Conservation (phyloP, 1,140 invertebrate species). For the Vanessa atalanta region DNA sequence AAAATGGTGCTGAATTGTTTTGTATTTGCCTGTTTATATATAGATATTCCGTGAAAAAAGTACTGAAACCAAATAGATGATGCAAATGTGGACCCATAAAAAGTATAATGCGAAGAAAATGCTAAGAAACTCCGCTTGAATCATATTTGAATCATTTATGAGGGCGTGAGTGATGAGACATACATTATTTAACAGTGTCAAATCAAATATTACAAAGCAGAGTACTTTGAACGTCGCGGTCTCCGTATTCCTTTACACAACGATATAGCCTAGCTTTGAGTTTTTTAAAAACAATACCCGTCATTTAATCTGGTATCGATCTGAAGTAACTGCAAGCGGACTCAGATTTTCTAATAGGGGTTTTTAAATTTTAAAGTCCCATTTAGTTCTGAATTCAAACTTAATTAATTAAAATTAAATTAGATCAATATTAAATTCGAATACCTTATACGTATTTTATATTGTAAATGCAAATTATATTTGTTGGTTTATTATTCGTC, state of each 20-base stretch:
- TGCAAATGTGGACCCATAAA: slow-evolving; percentile 6
- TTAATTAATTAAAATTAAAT: no score
- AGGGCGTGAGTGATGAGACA: slow-evolving; percentile 12
- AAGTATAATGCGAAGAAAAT: slow-evolving; percentile 23
- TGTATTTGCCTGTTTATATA: background rate
- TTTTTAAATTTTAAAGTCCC: no score
- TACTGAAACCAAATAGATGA: background rate
- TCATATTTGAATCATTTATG: slow-evolving; percentile 26
- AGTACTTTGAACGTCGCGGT: slow-evolving; percentile 1
- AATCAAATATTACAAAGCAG: slow-evolving; percentile 17
- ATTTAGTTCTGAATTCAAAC: no score
- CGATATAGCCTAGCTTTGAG: background rate
- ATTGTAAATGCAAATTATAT: no score
- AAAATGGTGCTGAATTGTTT: no score
- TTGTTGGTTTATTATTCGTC: no score
- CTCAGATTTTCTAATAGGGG: no score
- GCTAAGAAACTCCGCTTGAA: slow-evolving; percentile 17
- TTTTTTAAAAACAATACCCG: background rate
- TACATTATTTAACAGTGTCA: slow-evolving; percentile 23
- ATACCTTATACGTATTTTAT: no score
- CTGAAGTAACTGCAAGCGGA: no score
- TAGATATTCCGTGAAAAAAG: background rate
- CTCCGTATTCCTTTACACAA: background rate
- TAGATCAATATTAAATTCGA: no score
- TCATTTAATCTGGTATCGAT: no score